Conservation (phyloP, 2,888 invertebrate species). For the Plusia festucae region DNA sequence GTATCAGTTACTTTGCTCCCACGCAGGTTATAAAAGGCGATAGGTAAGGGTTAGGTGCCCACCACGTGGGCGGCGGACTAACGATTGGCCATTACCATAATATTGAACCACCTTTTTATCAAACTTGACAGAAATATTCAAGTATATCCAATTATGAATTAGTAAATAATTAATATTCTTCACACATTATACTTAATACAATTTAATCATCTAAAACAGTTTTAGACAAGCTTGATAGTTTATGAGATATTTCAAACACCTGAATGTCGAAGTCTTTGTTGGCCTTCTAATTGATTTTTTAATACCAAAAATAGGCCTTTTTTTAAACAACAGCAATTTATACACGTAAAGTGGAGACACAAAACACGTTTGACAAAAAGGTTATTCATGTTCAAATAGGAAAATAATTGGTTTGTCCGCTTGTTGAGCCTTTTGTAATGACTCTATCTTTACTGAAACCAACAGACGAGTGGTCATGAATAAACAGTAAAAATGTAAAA, state of each 20-base stretch:
- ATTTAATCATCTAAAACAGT: no score
- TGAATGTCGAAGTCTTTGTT: no score
- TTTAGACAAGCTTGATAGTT: no score
- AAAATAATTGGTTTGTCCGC: conserved; percentile 2
- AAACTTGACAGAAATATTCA: conserved; percentile 9
- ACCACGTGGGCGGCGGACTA: conserved; percentile 35
- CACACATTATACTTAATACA: not conserved
- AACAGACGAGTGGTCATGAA: not conserved
- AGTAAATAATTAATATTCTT: not conserved
- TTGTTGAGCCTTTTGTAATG: not conserved
- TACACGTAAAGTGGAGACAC: not conserved
- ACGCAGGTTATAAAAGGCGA: conserved; percentile 41
- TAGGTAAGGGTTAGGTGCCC: conserved; percentile 46
- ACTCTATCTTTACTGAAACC: conserved; percentile 3
- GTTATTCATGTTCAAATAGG: conserved; percentile 3
- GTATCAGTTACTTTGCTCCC: conserved; percentile 37
- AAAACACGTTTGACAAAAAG: not conserved
- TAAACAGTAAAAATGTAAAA: not conserved
- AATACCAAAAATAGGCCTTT: not conserved
- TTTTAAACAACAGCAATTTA: conserved; percentile 1
- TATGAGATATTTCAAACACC: no score
- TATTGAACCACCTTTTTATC: conserved; percentile 28
- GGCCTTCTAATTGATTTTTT: no score
- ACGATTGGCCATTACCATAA: conserved; percentile 32
- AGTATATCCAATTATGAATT: not conserved